Evolutionary conservation across 2,888 invertebrate genomes (phyloP), one percentile per base, ranked within the genome.

Genomic region (Machimus atricapillus): DNA sequence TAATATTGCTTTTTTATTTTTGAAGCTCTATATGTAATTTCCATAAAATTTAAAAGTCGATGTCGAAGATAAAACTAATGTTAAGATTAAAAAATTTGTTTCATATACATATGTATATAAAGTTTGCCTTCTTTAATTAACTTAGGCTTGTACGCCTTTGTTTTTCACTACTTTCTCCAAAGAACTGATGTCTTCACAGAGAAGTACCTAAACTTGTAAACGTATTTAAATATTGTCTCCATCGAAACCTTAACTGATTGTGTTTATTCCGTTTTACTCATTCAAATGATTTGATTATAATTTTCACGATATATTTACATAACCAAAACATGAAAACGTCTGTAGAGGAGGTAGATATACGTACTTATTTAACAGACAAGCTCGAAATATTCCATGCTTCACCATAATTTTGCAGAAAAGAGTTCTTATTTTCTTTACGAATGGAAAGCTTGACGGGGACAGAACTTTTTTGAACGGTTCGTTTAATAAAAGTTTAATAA

Each of bases 241-340:
- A 37, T 73, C 23, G 27, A 40, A 66, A 1, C 19, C 23, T 85
- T 74, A 19, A 73, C 16, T 31, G 58, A 46, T 85, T 85, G 12
- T 34, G 43, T 74, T 85, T 16, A 74, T 73, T 27, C n/a, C 34
- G 16, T 85, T 43, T 19, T 73, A 23, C 23, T 40, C 73, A 34
- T 83, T 73, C 58, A 40, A 23, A 9, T 46, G 85, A 85, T 85
- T 74, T 74, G 27, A 85, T 85, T 85, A 85, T 85, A 74, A 85
- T 88, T 81, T 81, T 43, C 77, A 12, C 37, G 34, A 79, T 56
- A 52, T 87, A 82, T 88, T 88, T 87, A 88, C 87, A 82, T 87
- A 87, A 82, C 87, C 87, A 88, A 87, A 87, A 86, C 86, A 87
- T 87, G 85, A 86, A 85, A 77, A 31, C 52, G 40, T 82, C n/a